Conservation (phyloP, 2,888 invertebrate species). For the Leptopterna dolabrata region DNA sequence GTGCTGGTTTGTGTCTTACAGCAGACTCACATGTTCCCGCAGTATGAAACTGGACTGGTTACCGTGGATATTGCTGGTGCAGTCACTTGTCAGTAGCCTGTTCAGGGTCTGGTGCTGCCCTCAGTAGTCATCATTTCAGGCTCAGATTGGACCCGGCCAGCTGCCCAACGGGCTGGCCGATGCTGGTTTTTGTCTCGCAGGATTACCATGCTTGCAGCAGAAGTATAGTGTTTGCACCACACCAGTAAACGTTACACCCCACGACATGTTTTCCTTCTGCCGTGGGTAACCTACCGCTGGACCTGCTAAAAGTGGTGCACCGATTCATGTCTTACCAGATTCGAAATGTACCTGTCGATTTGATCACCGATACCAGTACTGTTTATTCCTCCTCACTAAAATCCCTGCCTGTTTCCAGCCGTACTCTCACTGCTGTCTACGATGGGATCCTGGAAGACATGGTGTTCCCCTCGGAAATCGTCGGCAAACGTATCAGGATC, state of each 20-base stretch:
- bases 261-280: too few relatives aligned
- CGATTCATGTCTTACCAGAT: too few relatives aligned
- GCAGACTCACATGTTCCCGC: neutral
- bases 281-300: too few relatives aligned
- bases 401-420: too few relatives aligned
- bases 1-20: neutral
- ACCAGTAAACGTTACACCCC: too few relatives aligned
- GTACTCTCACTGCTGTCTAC: conserved; percentile 97
- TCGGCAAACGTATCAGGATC: conserved; percentile 96
- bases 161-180: neutral
- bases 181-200: neutral
- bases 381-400: too few relatives aligned
- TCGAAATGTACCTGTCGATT: too few relatives aligned
- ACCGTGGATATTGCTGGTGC: neutral
- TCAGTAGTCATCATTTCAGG: neutral
- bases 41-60: neutral
- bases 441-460: conserved; percentile 97
- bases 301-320: too few relatives aligned
- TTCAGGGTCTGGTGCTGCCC: neutral
- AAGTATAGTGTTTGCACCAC: too few relatives aligned
- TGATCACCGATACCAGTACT: too few relatives aligned
- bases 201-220: too few relatives aligned
- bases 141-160: neutral
- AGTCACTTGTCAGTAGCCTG: neutral
- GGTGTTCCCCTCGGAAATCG: conserved; percentile 98